Evolutionary conservation across 2,888 invertebrate genomes (phyloP).

Genomic region (Stenchaetothrips biformis): DNA sequence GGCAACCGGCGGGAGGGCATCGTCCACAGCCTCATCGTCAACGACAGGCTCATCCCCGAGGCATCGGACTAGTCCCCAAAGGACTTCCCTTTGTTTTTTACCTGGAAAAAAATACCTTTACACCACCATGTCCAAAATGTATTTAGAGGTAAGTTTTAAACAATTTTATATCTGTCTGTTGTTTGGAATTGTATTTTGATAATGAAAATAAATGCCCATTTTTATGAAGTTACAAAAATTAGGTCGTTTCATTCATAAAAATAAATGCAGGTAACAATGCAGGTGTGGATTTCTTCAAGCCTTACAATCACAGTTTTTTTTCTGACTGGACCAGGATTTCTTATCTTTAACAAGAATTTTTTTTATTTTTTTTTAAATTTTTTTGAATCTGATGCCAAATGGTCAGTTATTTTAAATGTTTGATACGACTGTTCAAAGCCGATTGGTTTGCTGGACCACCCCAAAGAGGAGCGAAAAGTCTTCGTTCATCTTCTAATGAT

Average conservation of each 20-base stretch:
- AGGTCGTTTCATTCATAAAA: not conserved
- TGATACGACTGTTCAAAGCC: constrained; percentile 44
- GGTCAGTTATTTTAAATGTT: constrained; percentile 40
- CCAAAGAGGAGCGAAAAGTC: constrained; percentile 46
- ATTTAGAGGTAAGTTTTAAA: too few relatives aligned
- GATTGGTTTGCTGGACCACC: constrained; percentile 45
- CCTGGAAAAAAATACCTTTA: too few relatives aligned
- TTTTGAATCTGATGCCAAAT: too few relatives aligned
- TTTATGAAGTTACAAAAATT: not conserved
- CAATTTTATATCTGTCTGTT: too few relatives aligned
- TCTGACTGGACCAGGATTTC: not conserved
- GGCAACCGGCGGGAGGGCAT: constrained; percentile 58
- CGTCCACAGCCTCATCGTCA: constrained; percentile 53
- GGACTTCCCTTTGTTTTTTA: not conserved
- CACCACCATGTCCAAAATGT: too few relatives aligned
- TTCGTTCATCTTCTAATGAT: constrained; percentile 43
- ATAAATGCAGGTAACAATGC: not conserved
- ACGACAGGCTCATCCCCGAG: constrained; percentile 43
- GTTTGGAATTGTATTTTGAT: too few relatives aligned
- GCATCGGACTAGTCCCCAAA: too few relatives aligned
- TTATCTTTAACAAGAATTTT: not conserved
- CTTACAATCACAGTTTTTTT: not conserved
- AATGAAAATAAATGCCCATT: too few relatives aligned
- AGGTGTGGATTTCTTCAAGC: not conserved
- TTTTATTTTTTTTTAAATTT: too few relatives aligned